A percentile compares a stretch with the other conserved stretches of the same genome.
phyloP scores from a whole-genome alignment of 2,888 invertebrate species.

The Carterocephalus palaemon region DNA sequence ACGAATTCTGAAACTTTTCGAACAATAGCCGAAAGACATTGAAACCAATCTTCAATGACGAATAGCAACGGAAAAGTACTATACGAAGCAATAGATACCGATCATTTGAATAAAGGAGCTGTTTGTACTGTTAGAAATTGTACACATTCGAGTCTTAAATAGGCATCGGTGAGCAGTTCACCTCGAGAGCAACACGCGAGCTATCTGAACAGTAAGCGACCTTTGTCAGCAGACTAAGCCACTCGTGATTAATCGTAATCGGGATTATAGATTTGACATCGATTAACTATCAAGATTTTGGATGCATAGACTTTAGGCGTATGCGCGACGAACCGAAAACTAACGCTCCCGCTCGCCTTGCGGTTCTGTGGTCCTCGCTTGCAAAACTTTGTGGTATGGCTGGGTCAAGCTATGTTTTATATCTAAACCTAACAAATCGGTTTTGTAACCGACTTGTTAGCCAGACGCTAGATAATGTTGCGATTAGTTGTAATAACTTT shows the following conservation, averaged over 20 bases:
- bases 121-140: constrained; percentile 20
- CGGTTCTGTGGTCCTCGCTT: constrained; percentile 5
- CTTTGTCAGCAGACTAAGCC: constrained; percentile 49
- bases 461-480: too few species aligned
- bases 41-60: constrained; percentile 1
- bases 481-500: too few species aligned
- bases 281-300: constrained; percentile 32
- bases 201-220: constrained; percentile 47
- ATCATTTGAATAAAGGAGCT: constrained; percentile 17
- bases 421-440: too few species aligned
- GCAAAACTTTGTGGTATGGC: too few species aligned
- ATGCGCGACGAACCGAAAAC: constrained; percentile 3
- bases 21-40: constrained; percentile 12
- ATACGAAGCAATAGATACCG: constrained; percentile 8
- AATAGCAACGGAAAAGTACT: constrained; percentile 14
- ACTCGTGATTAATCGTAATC: constrained; percentile 44
- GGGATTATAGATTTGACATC: constrained; percentile 41
- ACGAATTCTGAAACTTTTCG: background rate
- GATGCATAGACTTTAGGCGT: constrained; percentile 18
- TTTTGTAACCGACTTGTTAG: too few species aligned
- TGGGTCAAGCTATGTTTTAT: too few species aligned
- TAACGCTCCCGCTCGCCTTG: background rate
- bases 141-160: constrained; percentile 20
- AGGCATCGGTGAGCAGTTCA: constrained; percentile 29
- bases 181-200: constrained; percentile 42